These are phyloP conservation scores for Microtus pennsylvanicus DNA, from an alignment of 2,113 vertebrate genomes.

Conservation along the genomic window DNA sequence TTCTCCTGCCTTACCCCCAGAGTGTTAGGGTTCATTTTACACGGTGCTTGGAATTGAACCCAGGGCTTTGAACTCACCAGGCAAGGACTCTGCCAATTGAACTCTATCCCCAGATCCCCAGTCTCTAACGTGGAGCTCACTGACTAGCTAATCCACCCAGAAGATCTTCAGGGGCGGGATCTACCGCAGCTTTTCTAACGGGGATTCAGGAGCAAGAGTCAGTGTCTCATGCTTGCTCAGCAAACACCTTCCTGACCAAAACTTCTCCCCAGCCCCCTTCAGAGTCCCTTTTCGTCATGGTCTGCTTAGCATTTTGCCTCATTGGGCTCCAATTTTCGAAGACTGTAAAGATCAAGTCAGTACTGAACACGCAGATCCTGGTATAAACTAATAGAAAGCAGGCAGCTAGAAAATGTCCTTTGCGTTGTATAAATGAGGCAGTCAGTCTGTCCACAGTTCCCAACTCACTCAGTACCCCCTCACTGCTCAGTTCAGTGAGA, in stretches of 20 bases:
- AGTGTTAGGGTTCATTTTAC: neutral
- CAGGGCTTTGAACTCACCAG: neutral
- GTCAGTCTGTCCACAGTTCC: neutral
- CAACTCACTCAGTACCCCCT: neutral
- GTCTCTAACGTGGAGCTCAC: neutral
- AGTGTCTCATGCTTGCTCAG: neutral
- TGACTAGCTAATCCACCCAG: neutral
- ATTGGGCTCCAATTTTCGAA: neutral
- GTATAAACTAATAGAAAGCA: neutral
- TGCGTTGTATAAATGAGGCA: neutral
- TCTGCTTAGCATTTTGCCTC: slow-evolving; percentile 23
- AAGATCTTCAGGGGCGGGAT: neutral
- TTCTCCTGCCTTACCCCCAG: neutral
- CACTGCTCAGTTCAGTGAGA: neutral
- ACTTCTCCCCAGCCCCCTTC: neutral
- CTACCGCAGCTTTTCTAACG: neutral
- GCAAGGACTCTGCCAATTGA: neutral
- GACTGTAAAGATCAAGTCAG: neutral
- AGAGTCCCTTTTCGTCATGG: neutral
- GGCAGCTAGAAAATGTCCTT: neutral
- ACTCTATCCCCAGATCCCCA: neutral
- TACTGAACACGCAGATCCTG: neutral
- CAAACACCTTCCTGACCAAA: neutral
- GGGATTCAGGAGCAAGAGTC: neutral
- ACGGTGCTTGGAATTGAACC: neutral